These are phyloP conservation scores for Phortica variegata DNA, from an alignment of 1,140 invertebrate species.

Conservation along the genomic window DNA sequence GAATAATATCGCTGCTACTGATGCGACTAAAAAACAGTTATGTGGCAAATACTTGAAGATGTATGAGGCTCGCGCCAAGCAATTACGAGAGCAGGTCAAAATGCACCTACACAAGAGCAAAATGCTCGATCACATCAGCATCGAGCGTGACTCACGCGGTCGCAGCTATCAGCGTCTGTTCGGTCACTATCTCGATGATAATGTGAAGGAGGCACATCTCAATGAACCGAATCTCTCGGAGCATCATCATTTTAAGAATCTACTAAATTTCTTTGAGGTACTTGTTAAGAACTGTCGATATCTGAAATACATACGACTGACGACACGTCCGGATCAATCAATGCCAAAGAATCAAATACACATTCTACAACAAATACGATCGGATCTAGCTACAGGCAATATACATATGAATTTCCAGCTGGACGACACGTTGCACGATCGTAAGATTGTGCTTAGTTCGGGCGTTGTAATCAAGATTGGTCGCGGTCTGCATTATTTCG, in stretches of 20 bases:
- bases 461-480: constrained; percentile 38
- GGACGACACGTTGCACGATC: constrained; percentile 37
- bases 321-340: constrained; percentile 31
- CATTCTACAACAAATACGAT: constrained; percentile 30
- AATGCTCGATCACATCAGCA: constrained; percentile 30
- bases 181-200: constrained; percentile 37
- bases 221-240: constrained; percentile 40
- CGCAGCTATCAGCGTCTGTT: constrained; percentile 40
- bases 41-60: constrained; percentile 29
- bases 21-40: constrained; percentile 25
- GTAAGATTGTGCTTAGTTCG: constrained; percentile 42
- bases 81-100: constrained; percentile 40
- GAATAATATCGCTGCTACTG: constrained; percentile 20
- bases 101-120: constrained; percentile 33
- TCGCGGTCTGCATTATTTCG: constrained; percentile 38
- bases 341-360: constrained; percentile 24
- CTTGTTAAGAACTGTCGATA: constrained; percentile 44
- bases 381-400: constrained; percentile 33
- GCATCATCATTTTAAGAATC: constrained; percentile 31
- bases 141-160: constrained; percentile 34
- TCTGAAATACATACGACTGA: constrained; percentile 39
- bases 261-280: constrained; percentile 39
- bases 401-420: constrained; percentile 42
- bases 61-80: constrained; percentile 33
- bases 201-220: constrained; percentile 36